Base-by-base conservation (phyloP, 2,888 invertebrate genomes). In the Epinotia bilunana region DNA sequence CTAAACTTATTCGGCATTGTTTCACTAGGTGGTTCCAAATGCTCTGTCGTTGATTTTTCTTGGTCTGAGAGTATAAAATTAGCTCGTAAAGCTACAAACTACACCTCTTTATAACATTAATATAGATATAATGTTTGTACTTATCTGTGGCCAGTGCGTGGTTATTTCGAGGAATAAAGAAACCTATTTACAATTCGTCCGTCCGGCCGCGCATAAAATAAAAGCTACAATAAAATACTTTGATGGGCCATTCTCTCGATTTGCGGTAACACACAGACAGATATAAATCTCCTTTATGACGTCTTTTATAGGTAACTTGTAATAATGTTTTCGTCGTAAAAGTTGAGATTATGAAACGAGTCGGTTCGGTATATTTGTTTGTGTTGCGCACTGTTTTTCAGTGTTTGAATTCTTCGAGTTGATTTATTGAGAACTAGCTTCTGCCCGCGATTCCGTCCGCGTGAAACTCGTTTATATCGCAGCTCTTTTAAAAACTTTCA, bases 201-300 rank as follows among this genome's bases (percentile, higher is more conserved):
- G 74, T 71, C 74, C 64, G 23, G 49, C 69, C 60, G 46, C 72
- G 76, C 65, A 76, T 76, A 74, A 74, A 76, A 76, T 73, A 74
- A 73, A 76, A 76, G 67, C 76, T 70, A 65, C 76, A 74, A 76
- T 76, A 76, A 76, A 76, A 76, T 71, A 67, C 74, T 71, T 74
- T 73, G 76, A 76, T 74, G 76, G 76, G 74, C 74, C 73, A 76
- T 76, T 76, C 76, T 74, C 76, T 71, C 76, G 73, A 76, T 76
- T 74, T 71, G 76, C 76, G 74, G 73, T 69, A 74, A 74, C 74
- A 74, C 74, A 73, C 70, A 76, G 76, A 74, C 76, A 71, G 74
- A 76, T 46, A 74, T 76, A 76, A 76, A 76, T 76, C 74, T 76
- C 71, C 74, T 76, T 76, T 76, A 76, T 76, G 74, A 76, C 76